Evolutionary conservation across 2,113 vertebrate species (phyloP).

Genomic region (Cricetomys ansorgei): DNA sequence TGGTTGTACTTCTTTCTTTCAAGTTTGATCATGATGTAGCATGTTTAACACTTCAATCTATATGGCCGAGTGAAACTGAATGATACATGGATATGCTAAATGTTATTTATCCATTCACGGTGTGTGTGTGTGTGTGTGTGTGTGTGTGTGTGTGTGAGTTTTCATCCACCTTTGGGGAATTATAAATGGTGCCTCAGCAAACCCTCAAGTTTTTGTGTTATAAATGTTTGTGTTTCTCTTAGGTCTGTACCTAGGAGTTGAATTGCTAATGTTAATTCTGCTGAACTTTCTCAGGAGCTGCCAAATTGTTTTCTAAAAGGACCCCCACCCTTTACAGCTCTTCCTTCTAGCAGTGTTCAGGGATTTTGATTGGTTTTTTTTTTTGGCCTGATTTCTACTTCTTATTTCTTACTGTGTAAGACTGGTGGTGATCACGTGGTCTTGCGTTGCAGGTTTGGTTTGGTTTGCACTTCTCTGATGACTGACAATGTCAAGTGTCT

Average conservation of each 20-base stretch:
- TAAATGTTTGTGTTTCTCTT: background rate
- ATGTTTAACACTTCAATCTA: background rate
- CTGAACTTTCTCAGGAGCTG: background rate
- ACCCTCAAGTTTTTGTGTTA: background rate
- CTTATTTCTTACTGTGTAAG: background rate
- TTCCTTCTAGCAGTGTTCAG: background rate
- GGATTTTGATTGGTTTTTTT: background rate
- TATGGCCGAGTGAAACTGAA: background rate
- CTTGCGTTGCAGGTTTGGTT: background rate
- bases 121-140: background rate
- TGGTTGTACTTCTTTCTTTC: background rate
- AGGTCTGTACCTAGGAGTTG: background rate
- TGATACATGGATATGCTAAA: background rate
- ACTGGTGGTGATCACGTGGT: background rate
- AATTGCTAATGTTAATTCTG: background rate
- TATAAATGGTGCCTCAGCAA: background rate
- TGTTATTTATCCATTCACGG: background rate
- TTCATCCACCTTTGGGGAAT: background rate
- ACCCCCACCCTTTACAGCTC: background rate
- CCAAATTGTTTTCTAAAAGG: conserved; percentile 43
- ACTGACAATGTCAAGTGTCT: background rate
- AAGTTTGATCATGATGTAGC: background rate
- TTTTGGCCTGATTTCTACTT: background rate
- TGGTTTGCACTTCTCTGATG: background rate
- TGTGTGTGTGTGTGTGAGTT: background rate